These are phyloP conservation scores for Nothocercus julius DNA, from an alignment of 2,113 vertebrate genomes.

Conservation along the genomic window DNA sequence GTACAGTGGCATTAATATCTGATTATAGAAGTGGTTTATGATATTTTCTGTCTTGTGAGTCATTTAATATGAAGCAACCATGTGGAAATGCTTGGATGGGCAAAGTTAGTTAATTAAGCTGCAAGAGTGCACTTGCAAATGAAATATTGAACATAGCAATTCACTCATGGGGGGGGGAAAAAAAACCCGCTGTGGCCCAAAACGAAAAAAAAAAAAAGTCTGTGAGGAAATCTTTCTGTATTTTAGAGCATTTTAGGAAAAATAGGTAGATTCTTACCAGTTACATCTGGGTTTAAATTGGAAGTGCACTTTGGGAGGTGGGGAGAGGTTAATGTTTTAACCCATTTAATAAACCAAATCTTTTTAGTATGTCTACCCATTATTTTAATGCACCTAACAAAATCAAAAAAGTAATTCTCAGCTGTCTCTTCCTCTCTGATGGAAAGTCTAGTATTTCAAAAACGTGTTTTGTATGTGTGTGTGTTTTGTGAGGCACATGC, in stretches of 20 bases:
- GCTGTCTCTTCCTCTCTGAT: background rate
- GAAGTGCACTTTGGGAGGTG: background rate
- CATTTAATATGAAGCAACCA: constrained; percentile 7
- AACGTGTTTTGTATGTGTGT: background rate
- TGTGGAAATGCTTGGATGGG: constrained; percentile 18
- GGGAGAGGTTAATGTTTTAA: background rate
- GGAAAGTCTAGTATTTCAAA: background rate
- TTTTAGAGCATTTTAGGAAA: background rate
- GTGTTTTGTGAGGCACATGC: accelerated
- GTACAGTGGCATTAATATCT: background rate
- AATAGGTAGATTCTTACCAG: background rate
- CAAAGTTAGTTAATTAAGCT: constrained; percentile 49
- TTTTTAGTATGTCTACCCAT: background rate
- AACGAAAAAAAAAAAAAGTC: background rate
- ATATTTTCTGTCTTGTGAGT: background rate
- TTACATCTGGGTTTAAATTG: background rate
- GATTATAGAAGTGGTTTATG: background rate
- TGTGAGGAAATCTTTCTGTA: background rate
- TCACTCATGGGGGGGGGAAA: background rate
- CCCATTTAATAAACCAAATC: background rate
- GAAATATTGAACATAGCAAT: background rate
- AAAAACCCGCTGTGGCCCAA: background rate
- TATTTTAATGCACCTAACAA: background rate
- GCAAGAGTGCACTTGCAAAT: background rate
- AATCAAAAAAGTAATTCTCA: background rate